phyloP scores from a whole-genome alignment of 2,888 invertebrate species.

The Lepetodrilus schrolli region DNA sequence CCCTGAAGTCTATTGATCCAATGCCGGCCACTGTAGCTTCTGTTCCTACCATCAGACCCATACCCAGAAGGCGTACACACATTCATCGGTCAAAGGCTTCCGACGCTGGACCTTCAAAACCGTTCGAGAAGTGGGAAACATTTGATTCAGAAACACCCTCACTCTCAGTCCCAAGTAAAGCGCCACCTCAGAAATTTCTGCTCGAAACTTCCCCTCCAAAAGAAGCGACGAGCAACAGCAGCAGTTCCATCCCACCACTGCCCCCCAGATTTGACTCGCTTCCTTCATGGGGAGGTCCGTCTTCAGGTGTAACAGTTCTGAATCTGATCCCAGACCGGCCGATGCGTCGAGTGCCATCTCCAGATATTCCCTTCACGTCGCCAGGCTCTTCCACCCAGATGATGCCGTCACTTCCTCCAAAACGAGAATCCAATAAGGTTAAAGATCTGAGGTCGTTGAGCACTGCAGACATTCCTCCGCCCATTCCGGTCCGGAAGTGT shows the following conservation, averaged over 20 bases:
- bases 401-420: slow-evolving; percentile 14
- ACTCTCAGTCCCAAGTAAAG: background rate
- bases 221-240: background rate
- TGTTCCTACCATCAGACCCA: background rate
- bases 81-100: background rate
- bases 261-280: slow-evolving; percentile 41
- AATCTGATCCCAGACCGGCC: background rate
- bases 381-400: slow-evolving; percentile 6
- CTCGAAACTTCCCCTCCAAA: background rate
- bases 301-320: background rate
- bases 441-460: background rate
- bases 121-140: background rate
- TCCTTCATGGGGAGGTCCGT: background rate
- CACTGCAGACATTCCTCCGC: slow-evolving; percentile 30
- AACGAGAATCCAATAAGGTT: background rate
- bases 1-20: background rate
- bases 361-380: background rate
- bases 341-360: background rate
- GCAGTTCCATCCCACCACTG: slow-evolving; percentile 34
- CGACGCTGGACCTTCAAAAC: background rate
- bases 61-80: background rate
- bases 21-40: background rate
- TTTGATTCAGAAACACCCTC: slow-evolving; percentile 14
- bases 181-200: background rate
- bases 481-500: slow-evolving; percentile 29